Evolutionary conservation across 2,113 vertebrate genomes (phyloP).

Genomic region (Ceyx melanurus): DNA sequence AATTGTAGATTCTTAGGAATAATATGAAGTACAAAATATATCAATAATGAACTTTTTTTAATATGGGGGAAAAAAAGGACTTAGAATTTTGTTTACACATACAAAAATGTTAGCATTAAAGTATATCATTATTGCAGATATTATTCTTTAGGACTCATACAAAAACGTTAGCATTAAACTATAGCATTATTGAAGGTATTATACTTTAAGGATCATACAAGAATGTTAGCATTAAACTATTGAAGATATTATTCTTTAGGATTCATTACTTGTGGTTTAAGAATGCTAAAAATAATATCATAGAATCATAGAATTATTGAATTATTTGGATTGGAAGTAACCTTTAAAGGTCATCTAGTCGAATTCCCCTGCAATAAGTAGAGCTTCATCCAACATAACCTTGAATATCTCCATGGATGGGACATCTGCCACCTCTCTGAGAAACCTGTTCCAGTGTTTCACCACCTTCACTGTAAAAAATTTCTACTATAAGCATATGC

Average conservation of each 20-base stretch:
- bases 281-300: background rate
- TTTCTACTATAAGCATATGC: background rate
- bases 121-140: background rate
- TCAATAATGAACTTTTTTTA: background rate
- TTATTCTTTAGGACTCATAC: background rate
- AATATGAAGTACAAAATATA: background rate
- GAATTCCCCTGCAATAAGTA: background rate
- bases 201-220: background rate
- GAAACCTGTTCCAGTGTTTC: background rate
- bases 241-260: background rate
- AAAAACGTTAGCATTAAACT: background rate
- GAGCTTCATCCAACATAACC: background rate
- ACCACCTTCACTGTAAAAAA: background rate
- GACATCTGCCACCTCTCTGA: background rate
- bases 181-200: background rate
- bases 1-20: too few relatives aligned
- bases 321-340: background rate
- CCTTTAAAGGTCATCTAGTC: background rate
- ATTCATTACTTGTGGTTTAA: background rate
- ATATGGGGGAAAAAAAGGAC: background rate
- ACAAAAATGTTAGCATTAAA: background rate
- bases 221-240: background rate
- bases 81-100: background rate
- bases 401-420: background rate
- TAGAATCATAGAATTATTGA: background rate